Percentiles rank a stretch among this genome's conserved stretches.
Conservation (phyloP, 2,113 vertebrate species). For the Neopipo cinnamomea region DNA sequence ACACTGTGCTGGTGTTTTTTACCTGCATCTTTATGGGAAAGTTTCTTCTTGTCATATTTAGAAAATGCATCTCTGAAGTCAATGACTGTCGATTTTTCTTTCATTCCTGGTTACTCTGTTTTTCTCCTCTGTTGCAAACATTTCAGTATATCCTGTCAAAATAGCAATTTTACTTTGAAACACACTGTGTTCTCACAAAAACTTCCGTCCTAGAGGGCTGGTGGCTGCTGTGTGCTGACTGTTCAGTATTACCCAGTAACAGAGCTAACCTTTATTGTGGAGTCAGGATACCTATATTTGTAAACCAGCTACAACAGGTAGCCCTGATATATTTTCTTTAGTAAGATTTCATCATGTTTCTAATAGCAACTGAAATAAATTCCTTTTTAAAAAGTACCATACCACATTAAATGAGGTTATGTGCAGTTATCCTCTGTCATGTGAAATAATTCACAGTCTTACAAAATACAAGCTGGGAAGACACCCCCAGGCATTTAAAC, state of each 20-base stretch:
- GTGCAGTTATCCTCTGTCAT: conserved; percentile 45
- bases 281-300: conserved; percentile 40
- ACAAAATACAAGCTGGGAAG: conserved; percentile 33
- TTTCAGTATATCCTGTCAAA: conserved; percentile 16
- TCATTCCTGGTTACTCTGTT: neutral
- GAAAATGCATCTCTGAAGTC: neutral
- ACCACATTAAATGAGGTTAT: conserved; percentile 55
- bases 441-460: conserved; percentile 20
- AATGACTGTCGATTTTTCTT: neutral
- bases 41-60: neutral
- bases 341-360: conserved; percentile 54
- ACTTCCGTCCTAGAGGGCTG: neutral
- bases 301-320: conserved; percentile 38
- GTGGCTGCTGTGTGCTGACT: neutral
- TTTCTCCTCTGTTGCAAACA: neutral
- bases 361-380: conserved; percentile 63
- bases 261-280: conserved; percentile 26
- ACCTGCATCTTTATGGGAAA: neutral
- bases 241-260: neutral
- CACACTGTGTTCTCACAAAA: neutral
- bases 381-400: conserved; percentile 37
- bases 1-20: neutral
- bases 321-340: conserved; percentile 28
- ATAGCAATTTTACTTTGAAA: conserved; percentile 7
- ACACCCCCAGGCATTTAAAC: neutral